Percentiles rank a stretch among this genome's conserved stretches.
phyloP scores from a whole-genome alignment of 2,113 vertebrate species.

The Paramisgurnus dabryanus region DNA sequence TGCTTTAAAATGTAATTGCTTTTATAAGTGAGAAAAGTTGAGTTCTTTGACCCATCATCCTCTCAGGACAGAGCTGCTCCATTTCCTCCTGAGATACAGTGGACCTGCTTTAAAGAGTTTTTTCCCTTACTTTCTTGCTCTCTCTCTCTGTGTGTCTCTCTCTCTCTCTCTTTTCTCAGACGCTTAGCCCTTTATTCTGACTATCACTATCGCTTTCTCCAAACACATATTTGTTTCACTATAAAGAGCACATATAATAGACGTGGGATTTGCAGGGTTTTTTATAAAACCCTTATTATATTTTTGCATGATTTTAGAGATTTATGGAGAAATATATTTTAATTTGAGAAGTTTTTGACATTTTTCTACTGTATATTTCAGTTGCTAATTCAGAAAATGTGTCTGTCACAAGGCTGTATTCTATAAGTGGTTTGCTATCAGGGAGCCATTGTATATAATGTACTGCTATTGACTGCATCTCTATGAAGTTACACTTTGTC shows the following conservation, averaged over 20 bases:
- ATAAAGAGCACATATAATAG: conserved; percentile 37
- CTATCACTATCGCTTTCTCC: background rate
- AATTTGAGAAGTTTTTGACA: no score
- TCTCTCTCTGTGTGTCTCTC: background rate
- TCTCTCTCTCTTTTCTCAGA: background rate
- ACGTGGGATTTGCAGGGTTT: no score
- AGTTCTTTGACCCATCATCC: background rate
- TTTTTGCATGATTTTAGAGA: no score
- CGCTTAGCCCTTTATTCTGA: background rate
- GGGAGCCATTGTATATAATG: no score
- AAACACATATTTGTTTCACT: conserved; percentile 36
- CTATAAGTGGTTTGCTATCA: no score
- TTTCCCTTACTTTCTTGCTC: background rate
- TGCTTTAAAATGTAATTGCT: conserved; percentile 25
- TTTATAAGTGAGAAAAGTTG: conserved; percentile 24
- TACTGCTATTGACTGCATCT: no score
- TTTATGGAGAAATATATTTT: no score
- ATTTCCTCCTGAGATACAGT: conserved; percentile 23
- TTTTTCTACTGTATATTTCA: no score
- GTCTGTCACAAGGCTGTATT: no score
- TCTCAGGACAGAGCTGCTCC: conserved; percentile 19
- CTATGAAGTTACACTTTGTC: no score
- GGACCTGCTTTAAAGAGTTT: background rate
- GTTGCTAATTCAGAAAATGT: no score
- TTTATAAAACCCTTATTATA: no score